Base-by-base conservation (phyloP, 2,113 vertebrate genomes). In the Mohoua ochrocephala region DNA sequence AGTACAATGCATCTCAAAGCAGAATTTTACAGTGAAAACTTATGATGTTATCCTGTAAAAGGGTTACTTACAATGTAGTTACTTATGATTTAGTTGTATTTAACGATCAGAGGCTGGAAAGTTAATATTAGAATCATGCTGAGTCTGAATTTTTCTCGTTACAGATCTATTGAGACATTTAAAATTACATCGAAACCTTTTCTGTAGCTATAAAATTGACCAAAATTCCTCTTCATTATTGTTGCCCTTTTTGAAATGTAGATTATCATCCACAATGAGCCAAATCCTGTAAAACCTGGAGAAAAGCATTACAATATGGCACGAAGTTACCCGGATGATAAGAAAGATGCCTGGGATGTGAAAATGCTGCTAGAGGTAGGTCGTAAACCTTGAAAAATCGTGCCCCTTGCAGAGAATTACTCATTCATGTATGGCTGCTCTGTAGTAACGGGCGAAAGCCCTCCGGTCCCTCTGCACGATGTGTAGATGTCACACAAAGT, bases 191-290 rank as follows among this genome's bases (percentile, higher is more conserved):
- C 35, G 9, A 84, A 87, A 65, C 24, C 23, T 92, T 93, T 91
- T 68, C 76, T 84, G 44, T 95, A 92, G 49, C 74, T 91, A 9
- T 65, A 73, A 87, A 71, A 87, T 65, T 91, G 87, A 91, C 28
- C 41, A 33, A 47, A 89, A 71, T 73, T 82, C 67, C 18, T 94
- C 41, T 84, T 18, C 24, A 2, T 71, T 93, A 23, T 92, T 88
- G 31, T 88, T 86, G 31, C 44, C 83, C 33, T 97, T 91, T 96
- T 96, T 92, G 88, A 95, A 96, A 91, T 96, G 84, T 93, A 99
- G 99, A 99, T 99, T 75, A 99, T 99, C 91, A 99, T 99, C 96
- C 99, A 99, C 94, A 99, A 98, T 87, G 98, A 97, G 70, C 98
- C 99, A 69, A 89, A 98, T 81, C 9, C 26, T 22, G 97, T 98